Base-by-base conservation (phyloP, 2,888 invertebrate genomes). In the Petrolisthes cinctipes region DNA sequence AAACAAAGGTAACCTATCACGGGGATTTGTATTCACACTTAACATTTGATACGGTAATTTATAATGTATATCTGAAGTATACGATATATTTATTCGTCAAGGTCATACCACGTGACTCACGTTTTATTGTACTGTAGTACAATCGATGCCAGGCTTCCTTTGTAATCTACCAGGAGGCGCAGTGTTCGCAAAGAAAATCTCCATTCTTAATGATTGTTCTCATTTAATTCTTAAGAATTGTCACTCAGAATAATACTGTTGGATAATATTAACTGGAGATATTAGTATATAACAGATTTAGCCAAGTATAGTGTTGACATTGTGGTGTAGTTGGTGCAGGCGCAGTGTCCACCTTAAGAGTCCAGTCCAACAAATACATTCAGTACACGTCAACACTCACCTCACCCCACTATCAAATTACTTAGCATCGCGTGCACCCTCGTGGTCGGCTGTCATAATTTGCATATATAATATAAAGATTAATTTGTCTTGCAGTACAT, bases 101-200 rank as follows among this genome's bases (percentile, higher is more conserved):
- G 61, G 61, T 80, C 51, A 20, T 6, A 7, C 80, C 80, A 80
- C 61, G 80, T 80, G 81, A 81, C 66, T 66, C 66, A 23, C 23
- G n/a, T 14, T 53, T 9, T 79, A 17, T 79, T 17, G n/a, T 54
- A 54, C 54, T n/a, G 6, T 66, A 57, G 80, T 20, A 11, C 9
- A 66, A 81, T n/a, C 51, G 66, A 54, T 79, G 14, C 37, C 51
- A 37, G 14, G 4, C 81, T 2, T 37, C 5, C 57, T 80, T 53
- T 37, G 61, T 61, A 17, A 61, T 9, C 61, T 17, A 61, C 17
- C 17, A 17, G 61, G 9, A 61, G 61, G 61, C 61, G 61, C 17
- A 17, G 61, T 61, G 61, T 14, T 37, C 37, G 1, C 37, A 37
- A 37, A 37, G 37, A 37, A 37, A 37, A 37, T 37, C 37, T 37